Evolutionary conservation across 1,140 invertebrate genomes (phyloP).

Genomic region (Varroa destructor): DNA sequence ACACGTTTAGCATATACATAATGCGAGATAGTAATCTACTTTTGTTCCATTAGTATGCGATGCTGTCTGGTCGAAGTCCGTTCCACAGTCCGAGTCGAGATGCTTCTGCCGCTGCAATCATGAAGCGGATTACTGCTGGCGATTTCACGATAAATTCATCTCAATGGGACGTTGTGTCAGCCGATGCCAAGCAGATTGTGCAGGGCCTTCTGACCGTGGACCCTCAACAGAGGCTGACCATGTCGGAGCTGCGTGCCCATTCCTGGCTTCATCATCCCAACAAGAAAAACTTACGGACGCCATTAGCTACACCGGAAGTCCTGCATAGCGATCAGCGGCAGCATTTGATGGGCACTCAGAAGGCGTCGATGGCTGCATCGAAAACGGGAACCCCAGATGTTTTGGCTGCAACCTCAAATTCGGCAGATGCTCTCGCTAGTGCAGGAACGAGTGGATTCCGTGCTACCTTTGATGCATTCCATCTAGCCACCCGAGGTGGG

Average conservation of each 20-base stretch:
- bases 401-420: too few species aligned
- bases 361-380: slow-evolving; percentile 33
- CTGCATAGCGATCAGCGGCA: slow-evolving; percentile 33
- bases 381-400: slow-evolving; percentile 32
- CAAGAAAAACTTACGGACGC: slow-evolving; percentile 41
- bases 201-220: slow-evolving; percentile 63
- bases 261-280: slow-evolving; percentile 49
- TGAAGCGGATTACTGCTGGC: slow-evolving; percentile 61
- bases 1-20: not conserved
- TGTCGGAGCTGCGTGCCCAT: slow-evolving; percentile 51
- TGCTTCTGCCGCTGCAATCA: slow-evolving; percentile 57
- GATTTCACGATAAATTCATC: slow-evolving; percentile 57
- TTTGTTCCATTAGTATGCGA: slow-evolving; percentile 53
- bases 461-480: slow-evolving; percentile 54
- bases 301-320: slow-evolving; percentile 50
- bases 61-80: slow-evolving; percentile 68
- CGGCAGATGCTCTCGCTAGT: slow-evolving; percentile 32
- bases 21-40: slow-evolving; percentile 6
- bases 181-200: slow-evolving; percentile 59
- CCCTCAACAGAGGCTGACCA: slow-evolving; percentile 54
- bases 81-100: slow-evolving; percentile 56
- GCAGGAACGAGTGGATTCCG: slow-evolving; percentile 44
- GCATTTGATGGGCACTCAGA: too few species aligned
- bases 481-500: slow-evolving; percentile 53
- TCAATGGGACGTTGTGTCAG: slow-evolving; percentile 58